These are phyloP conservation scores for Calidris pygmaea DNA, from an alignment of 2,113 vertebrate genomes.

Conservation along the genomic window DNA sequence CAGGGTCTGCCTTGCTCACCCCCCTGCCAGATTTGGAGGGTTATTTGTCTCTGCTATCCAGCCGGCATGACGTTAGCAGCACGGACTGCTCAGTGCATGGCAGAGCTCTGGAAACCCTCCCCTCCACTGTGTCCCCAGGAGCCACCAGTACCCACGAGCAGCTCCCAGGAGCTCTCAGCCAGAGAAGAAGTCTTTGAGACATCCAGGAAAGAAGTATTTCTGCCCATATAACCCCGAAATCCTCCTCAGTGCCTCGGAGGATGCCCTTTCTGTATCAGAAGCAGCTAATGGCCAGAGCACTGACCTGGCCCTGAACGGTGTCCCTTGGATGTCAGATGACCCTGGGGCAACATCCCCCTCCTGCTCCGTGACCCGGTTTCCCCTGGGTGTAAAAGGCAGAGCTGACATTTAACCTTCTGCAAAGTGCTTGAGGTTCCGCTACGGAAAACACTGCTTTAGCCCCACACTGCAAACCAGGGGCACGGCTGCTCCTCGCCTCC, in stretches of 20 bases:
- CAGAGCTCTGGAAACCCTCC: neutral
- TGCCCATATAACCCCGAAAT: neutral
- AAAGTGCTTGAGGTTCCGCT: neutral
- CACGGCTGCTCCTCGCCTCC: neutral
- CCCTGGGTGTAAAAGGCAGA: neutral
- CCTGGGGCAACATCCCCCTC: neutral
- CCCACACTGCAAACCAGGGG: neutral
- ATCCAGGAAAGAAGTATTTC: neutral
- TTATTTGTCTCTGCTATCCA: neutral
- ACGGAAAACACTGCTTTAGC: neutral
- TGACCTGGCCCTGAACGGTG: neutral
- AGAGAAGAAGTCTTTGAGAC: neutral
- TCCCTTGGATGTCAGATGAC: neutral
- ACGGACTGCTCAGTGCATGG: accelerated
- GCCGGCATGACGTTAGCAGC: neutral
- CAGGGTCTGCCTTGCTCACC: neutral
- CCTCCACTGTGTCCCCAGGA: neutral
- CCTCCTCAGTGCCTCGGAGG: neutral
- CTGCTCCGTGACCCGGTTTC: neutral
- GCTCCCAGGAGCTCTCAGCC: neutral
- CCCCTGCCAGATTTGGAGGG: neutral
- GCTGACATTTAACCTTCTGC: constrained; percentile 21
- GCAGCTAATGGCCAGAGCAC: neutral
- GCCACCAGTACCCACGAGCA: neutral
- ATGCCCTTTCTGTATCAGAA: neutral